Evolutionary conservation across 1,140 invertebrate genomes (phyloP), one percentile per base, ranked within the genome.

Genomic region (Drosophila dunni): DNA sequence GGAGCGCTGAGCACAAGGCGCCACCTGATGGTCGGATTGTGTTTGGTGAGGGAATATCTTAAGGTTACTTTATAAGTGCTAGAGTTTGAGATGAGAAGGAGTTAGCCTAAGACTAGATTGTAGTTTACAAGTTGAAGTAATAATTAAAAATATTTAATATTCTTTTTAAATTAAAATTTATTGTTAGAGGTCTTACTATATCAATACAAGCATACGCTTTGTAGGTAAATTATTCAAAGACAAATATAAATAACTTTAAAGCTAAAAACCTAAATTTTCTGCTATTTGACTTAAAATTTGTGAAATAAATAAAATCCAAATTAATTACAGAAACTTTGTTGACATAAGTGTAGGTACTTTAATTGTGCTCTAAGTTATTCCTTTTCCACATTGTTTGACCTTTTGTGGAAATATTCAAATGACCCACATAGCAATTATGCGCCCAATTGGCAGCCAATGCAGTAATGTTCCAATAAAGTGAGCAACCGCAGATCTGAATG

Each of bases 401-500:
- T 11, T 46, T 17, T 54, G 17, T 20, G 2, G 1, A 53, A 46
- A 33, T 90, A 89, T 89, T 89, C 78, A 89, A 89, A 89, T 84
- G 78, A 90, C 84, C 84, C 84, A 54, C 84, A 89, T 84, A 84
- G 71, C 80, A 90, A 84, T 89, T 90, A 78, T 81, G 71, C 84
- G 73, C 67, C 75, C 80, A 89, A 89, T 88, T 89, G 78, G 61
- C 50, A 69, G 62, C 51, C 75, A 54, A 78, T 67, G 62, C 66
- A 61, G 56, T 13, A 63, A 63, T 17, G 45, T 51, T 51, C 38
- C 20, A 40, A 44, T 54, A 53, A 63, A 62, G 33, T 11, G 11
- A 58, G 42, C 54, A 62, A 42, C 36, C 38, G 53, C 53, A 40
- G 61, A 66, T 48, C 29, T 65, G 46, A 71, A 75, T 29, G 24